Percentiles rank a stretch among this genome's conserved stretches.
Evolutionary conservation across 2,113 vertebrate genomes (phyloP).

Genomic region (Xiphorhynchus elegans): DNA sequence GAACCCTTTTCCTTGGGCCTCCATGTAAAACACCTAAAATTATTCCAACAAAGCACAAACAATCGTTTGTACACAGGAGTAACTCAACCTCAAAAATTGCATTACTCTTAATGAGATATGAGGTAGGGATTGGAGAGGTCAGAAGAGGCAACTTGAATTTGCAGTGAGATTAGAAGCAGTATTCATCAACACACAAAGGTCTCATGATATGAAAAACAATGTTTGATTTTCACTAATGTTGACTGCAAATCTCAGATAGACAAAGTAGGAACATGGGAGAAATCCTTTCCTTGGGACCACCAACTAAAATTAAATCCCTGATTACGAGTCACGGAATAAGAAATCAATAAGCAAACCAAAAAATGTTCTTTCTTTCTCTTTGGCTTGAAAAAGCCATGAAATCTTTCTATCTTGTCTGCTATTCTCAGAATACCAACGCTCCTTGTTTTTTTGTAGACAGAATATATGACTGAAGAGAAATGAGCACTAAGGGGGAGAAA

Average conservation of each 20-base stretch:
- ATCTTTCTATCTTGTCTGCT: not conserved
- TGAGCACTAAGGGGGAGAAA: accelerated
- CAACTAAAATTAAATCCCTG: not conserved
- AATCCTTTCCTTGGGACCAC: not conserved
- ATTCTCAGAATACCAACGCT: not conserved
- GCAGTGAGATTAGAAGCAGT: not conserved
- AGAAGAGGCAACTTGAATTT: not conserved
- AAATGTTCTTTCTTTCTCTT: not conserved
- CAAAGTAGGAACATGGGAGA: not conserved
- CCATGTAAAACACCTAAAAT: not conserved
- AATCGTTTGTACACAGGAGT: not conserved
- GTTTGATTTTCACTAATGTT: not conserved
- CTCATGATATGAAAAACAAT: not conserved
- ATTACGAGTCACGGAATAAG: not conserved
- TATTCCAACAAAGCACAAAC: not conserved
- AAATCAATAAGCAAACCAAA: not conserved
- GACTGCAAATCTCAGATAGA: not conserved
- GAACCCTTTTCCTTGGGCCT: not conserved
- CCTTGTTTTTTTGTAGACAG: not conserved
- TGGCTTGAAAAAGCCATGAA: not conserved
- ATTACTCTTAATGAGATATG: not conserved
- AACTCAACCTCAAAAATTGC: not conserved
- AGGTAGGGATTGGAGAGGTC: not conserved
- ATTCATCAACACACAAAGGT: not conserved
- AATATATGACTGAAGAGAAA: not conserved